Conservation (phyloP, 2,888 invertebrate species). For the Archips xylosteana region DNA sequence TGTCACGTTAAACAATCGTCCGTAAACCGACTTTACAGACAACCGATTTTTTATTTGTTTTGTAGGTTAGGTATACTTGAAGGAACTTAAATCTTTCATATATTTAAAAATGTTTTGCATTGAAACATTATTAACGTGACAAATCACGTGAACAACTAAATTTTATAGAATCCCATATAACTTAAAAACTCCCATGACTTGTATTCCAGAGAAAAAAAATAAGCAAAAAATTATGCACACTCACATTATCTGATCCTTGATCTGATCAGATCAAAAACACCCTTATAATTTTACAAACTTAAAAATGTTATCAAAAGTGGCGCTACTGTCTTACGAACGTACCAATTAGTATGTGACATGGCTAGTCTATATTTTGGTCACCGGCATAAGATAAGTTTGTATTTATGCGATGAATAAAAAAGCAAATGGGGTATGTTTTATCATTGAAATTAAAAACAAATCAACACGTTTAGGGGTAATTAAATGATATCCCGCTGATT, state of each 20-base stretch:
- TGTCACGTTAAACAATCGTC: too few species aligned
- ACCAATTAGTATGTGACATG: neutral
- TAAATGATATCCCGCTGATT: conserved; percentile 17
- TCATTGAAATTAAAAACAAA: conserved; percentile 35
- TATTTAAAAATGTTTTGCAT: too few species aligned
- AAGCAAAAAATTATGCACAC: conserved; percentile 25
- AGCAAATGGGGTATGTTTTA: conserved; percentile 35
- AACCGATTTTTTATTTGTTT: too few species aligned
- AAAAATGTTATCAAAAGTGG: neutral
- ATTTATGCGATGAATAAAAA: conserved; percentile 13
- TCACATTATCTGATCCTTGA: neutral
- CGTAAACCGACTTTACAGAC: too few species aligned
- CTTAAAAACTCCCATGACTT: conserved; percentile 16
- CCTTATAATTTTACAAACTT: conserved; percentile 10
- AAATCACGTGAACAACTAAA: conserved; percentile 27
- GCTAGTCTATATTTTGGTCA: neutral
- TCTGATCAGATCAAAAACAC: conserved; percentile 25
- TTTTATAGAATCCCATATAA: neutral
- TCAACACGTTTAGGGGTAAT: conserved; percentile 41
- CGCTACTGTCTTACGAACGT: neutral
- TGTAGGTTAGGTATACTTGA: too few species aligned
- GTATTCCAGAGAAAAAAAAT: conserved; percentile 23
- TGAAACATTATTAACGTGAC: conserved; percentile 10
- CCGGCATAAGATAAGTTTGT: conserved; percentile 20
- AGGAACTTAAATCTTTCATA: too few species aligned